Evolutionary conservation across 2,797 vertebrate genomes (phyloP).

Genomic region (Liasis olivaceus): DNA sequence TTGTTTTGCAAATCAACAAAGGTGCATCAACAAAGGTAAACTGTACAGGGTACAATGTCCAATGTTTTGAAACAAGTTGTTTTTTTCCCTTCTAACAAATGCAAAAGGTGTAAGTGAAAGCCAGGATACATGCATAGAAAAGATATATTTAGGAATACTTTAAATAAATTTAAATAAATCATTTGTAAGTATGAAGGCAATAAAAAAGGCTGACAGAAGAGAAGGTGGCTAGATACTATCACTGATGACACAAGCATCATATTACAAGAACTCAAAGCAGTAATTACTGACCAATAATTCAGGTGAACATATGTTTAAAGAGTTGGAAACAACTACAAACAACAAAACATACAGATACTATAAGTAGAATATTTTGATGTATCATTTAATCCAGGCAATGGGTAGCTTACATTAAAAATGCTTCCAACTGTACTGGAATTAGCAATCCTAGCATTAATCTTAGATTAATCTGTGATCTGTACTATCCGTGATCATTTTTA

Average conservation of each 20-base stretch:
- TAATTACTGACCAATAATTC: neutral
- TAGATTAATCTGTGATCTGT: neutral
- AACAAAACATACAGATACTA: neutral
- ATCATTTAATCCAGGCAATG: neutral
- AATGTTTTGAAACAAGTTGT: neutral
- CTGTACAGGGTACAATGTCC: neutral
- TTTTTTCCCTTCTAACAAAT: neutral
- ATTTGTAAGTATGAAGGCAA: neutral
- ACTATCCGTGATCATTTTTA: neutral
- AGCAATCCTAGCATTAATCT: neutral
- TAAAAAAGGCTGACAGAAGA: neutral
- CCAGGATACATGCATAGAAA: neutral
- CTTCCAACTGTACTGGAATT: neutral
- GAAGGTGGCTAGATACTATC: neutral
- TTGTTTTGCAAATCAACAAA: slow-evolving; percentile 5
- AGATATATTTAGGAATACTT: neutral
- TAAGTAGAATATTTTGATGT: neutral
- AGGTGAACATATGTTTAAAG: neutral
- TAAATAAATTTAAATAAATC: neutral
- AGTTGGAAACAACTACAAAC: neutral
- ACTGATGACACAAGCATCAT: neutral
- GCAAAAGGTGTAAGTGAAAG: neutral
- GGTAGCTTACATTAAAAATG: neutral
- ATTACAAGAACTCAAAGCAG: neutral
- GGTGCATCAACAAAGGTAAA: neutral